These are phyloP conservation scores for Panthera leo DNA, from an alignment of 2,113 vertebrate species.

Conservation along the genomic window DNA sequence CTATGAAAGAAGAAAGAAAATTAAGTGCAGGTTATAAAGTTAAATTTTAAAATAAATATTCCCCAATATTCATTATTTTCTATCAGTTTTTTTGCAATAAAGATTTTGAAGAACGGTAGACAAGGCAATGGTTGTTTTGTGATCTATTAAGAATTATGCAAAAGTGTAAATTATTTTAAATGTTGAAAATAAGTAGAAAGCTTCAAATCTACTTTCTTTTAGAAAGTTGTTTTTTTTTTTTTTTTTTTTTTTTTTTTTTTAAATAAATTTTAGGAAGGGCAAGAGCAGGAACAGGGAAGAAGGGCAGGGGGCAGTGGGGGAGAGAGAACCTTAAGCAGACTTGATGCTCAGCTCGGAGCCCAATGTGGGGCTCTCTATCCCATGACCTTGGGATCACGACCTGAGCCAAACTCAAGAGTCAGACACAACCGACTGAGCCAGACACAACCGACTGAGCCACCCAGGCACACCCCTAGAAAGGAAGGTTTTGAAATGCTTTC, in stretches of 20 bases:
- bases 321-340: no score
- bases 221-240: background rate
- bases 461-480: background rate
- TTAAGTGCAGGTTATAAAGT: conserved; percentile 5
- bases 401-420: no score
- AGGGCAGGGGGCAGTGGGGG: no score
- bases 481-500: background rate
- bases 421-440: no score
- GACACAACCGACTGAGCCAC: no score
- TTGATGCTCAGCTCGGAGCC: no score
- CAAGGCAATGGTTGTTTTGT: background rate
- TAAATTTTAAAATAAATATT: conserved; percentile 33
- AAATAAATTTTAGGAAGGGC: no score
- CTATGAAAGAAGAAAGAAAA: background rate
- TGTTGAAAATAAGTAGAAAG: background rate
- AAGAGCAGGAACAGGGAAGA: no score
- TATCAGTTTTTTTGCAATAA: background rate
- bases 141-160: background rate
- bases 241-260: background rate
- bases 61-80: background rate
- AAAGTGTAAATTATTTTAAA: background rate
- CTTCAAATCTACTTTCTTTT: background rate
- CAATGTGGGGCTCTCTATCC: no score
- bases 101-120: background rate
- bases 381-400: no score